Evolutionary conservation across 2,888 invertebrate species (phyloP), one percentile per base, ranked within the genome.

Genomic region (Idaea aversata): DNA sequence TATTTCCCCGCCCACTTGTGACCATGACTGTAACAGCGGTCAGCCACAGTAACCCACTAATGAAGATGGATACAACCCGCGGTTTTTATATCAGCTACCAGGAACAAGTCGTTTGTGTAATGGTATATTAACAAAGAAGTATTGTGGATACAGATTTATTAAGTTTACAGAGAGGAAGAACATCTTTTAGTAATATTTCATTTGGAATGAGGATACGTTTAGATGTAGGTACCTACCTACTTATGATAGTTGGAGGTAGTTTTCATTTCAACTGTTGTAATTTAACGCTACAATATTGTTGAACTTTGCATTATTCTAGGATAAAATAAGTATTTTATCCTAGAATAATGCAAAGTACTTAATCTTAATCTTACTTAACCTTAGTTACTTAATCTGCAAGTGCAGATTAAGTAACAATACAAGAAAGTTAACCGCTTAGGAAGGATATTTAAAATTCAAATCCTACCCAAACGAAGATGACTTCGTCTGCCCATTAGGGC

Each of bases 1-100:
- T 73, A 72, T 73, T 70, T 70, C 65, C 67, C 62, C 65, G 61
- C 63, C 69, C 69, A 75, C 71, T 75, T 72, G 75, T 75, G 75
- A 68, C 70, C 67, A 64, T 72, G 79, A 77, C 79, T 80, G 79
- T 76, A 81, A 78, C 81, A 80, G 77, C 75, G 76, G 82, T 78
- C 77, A 69, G 10, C 47, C 47, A 47, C 47, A 47, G 47, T 47
- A 13, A 6, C 10, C 65, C 70, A 65, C 77, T 86, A 88, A 87
- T 84, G 87, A 86, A 86, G 87, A 87, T 79, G 77, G 80, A 87
- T 86, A 75, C 78, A 70, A 70, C 72, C 76, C 47, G 76, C 74
- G 77, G 79, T 80, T 81, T 79, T 81, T 83, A 78, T 81, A 78
- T 77, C 73, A 75, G 75, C 76, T n/a, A n/a, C n/a, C n/a, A 47